A percentile compares a stretch with the other conserved stretches of the same genome.
Evolutionary conservation across 2,888 invertebrate species (phyloP).

Genomic region (Panorpa germanica): DNA sequence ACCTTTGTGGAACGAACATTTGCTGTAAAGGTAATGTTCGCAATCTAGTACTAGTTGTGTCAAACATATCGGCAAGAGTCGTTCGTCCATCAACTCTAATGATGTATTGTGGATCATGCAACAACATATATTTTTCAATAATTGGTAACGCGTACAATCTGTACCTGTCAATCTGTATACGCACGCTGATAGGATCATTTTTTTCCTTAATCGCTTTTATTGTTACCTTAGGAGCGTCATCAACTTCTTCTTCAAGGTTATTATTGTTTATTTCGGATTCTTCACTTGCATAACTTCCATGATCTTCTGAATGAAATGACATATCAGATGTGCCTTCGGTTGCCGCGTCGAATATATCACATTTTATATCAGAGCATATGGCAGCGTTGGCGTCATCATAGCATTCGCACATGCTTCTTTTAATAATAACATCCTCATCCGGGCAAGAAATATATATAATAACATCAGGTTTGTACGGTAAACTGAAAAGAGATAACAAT

Average conservation of each 20-base stretch:
- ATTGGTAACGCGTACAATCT: constrained; percentile 24
- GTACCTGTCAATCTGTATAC: too few species aligned
- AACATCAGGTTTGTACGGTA: constrained; percentile 25
- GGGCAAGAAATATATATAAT: constrained; percentile 35
- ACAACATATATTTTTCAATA: constrained; percentile 30
- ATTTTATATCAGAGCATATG: too few species aligned
- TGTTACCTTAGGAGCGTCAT: too few species aligned
- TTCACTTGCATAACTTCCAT: too few species aligned
- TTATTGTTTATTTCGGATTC: too few species aligned
- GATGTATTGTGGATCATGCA: constrained; percentile 31
- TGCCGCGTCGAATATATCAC: too few species aligned
- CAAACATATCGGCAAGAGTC: constrained; percentile 27
- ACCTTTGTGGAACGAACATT: constrained; percentile 19
- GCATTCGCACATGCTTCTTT: constrained; percentile 19
- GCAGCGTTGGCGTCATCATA: too few species aligned
- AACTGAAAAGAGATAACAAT: constrained; percentile 20
- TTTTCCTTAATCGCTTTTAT: too few species aligned
- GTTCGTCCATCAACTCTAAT: constrained; percentile 37
- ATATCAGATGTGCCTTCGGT: too few species aligned
- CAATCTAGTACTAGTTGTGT: constrained; percentile 27
- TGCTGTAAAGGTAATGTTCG: constrained; percentile 19
- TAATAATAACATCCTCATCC: constrained; percentile 29
- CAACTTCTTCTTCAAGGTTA: too few species aligned
- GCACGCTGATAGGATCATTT: too few species aligned
- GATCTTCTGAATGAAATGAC: too few species aligned